Conservation (phyloP, 2,797 vertebrate genomes). For the Pangasius krempfi region DNA sequence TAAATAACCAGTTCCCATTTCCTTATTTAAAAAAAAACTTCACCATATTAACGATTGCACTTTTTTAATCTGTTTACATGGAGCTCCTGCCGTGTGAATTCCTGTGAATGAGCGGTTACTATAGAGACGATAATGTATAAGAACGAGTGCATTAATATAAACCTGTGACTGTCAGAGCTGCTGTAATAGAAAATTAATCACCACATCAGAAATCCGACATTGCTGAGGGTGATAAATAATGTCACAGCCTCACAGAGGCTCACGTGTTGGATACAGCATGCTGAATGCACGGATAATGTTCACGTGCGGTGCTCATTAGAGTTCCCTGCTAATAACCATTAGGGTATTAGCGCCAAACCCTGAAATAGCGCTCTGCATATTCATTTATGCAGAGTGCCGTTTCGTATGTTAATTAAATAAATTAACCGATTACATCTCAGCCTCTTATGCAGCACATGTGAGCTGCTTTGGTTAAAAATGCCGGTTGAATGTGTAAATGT, state of each 20-base stretch:
- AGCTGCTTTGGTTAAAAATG: neutral
- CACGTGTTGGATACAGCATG: neutral
- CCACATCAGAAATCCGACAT: neutral
- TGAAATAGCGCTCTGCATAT: neutral
- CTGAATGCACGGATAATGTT: neutral
- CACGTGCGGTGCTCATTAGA: neutral
- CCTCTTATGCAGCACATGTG: neutral
- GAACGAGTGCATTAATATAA: neutral
- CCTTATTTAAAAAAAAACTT: no score
- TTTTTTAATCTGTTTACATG: neutral
- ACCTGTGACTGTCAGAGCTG: neutral
- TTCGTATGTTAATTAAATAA: neutral
- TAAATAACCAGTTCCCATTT: no score
- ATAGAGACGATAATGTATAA: neutral
- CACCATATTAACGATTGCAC: no score
- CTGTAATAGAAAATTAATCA: neutral
- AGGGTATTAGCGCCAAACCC: neutral
- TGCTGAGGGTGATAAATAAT: neutral
- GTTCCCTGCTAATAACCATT: neutral
- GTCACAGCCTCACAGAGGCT: neutral
- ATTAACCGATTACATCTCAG: conserved; percentile 14
- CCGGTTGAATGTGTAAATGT: neutral
- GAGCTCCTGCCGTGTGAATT: neutral
- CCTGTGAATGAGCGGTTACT: neutral
- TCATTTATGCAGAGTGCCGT: neutral